Evolutionary conservation across 2,797 vertebrate species (phyloP), one percentile per base, ranked within the genome.

Genomic region (Chrysolophus pictus): DNA sequence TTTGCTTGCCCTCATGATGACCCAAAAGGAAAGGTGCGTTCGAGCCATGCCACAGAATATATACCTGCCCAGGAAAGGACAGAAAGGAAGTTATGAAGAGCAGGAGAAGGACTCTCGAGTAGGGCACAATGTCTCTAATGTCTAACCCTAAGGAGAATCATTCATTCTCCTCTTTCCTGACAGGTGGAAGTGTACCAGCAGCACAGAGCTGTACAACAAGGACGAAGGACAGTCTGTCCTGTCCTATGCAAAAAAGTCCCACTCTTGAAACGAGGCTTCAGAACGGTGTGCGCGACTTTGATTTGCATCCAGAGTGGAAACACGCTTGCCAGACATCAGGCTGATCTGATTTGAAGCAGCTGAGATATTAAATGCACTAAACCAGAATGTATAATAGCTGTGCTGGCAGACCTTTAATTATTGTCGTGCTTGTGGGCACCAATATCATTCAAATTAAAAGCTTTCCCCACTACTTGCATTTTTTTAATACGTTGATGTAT

Each of bases 361-460:
- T 87, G 93, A 97, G 89, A 96, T 97, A 96, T 96, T 97, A 96
- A 97, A 97, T 96, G 94, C 94, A 95, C 88, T 94, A 97, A 97
- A 96, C 80, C 81, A 94, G 91, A 96, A 96, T 96, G 92, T 76
- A 62, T 97, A 97, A 97, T 95, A 96, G 89, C 84, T 87, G 82
- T 83, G 94, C 89, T 96, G 96, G 91, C 96, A 97, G 96, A 95
- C 91, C 95, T 96, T 97, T 97, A 96, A 97, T 97, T 97, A 97
- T 95, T 96, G 93, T 94, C 75, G 31, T 92, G 92, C 95, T 96
- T 96, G 93, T 96, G 91, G 94, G 91, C 94, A 91, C 90, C 72
- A 92, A 95, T 97, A 96, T 96, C 91, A 96, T 96, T 96, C 87
- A 95, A 95, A 96, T 94, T 96, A 92, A 96, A 96, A 96, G 87